phyloP scores from a whole-genome alignment of 2,888 invertebrate species.

The Lucinisca nassula region DNA sequence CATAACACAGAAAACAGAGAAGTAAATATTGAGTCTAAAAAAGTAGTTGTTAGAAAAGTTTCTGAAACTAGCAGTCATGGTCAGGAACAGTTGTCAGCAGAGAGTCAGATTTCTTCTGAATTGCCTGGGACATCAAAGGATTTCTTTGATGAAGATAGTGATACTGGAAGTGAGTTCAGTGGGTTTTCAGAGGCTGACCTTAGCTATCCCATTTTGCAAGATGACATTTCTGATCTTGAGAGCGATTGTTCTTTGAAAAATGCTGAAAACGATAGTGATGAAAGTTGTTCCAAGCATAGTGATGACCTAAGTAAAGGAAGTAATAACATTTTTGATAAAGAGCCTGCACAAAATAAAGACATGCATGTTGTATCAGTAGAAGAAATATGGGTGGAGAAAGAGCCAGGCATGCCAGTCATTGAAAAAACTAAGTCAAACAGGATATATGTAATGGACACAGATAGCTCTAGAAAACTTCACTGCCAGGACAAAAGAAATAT shows the following conservation, averaged over 20 bases:
- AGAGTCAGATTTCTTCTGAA: too few relatives aligned
- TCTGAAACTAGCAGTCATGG: too few relatives aligned
- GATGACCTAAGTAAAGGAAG: not conserved
- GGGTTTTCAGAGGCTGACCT: constrained; percentile 65
- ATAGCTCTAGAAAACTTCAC: constrained; percentile 57
- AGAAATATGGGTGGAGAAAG: not conserved
- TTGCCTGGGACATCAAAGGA: not conserved
- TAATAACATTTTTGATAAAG: not conserved
- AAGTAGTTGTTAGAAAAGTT: too few relatives aligned
- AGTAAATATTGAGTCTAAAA: too few relatives aligned
- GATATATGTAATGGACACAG: constrained; percentile 71
- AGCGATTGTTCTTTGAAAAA: not conserved
- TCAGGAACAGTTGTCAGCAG: too few relatives aligned
- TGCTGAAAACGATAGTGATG: not conserved
- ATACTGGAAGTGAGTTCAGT: constrained; percentile 62
- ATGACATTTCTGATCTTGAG: not conserved
- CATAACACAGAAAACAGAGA: too few relatives aligned
- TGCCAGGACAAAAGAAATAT: constrained; percentile 80
- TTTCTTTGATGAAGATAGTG: constrained; percentile 34
- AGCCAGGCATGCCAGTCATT: constrained; percentile 62
- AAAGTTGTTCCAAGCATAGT: too few relatives aligned
- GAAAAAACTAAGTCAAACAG: constrained; percentile 58
- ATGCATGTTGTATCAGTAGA: not conserved
- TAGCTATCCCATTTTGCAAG: not conserved
- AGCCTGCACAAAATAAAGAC: not conserved